These are phyloP conservation scores for Digitonthophagus gazella DNA, from an alignment of 2,888 invertebrate genomes.

Conservation along the genomic window DNA sequence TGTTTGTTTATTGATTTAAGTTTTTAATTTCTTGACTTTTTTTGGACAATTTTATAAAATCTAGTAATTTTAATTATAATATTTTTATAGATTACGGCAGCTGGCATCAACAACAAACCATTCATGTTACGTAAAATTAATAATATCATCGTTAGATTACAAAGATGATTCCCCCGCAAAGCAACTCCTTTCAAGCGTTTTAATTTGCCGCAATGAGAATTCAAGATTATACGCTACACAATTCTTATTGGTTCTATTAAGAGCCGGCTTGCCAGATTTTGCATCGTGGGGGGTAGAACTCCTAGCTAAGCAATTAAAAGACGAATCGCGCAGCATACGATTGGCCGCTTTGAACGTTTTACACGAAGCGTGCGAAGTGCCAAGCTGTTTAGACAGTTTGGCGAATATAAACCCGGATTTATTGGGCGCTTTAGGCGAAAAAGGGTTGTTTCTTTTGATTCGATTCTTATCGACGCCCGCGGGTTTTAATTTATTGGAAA, in stretches of 20 bases:
- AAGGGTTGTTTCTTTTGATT: slow-evolving; percentile 73
- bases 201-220: slow-evolving; percentile 58
- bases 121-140: slow-evolving; percentile 90
- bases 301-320: slow-evolving; percentile 81
- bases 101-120: slow-evolving; percentile 80
- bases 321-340: slow-evolving; percentile 76
- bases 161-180: slow-evolving; percentile 70
- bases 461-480: slow-evolving; percentile 71
- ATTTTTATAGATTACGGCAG: slow-evolving; percentile 66
- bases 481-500: slow-evolving; percentile 64
- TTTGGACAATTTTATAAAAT: slow-evolving; percentile 4
- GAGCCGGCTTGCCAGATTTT: slow-evolving; percentile 73
- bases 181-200: slow-evolving; percentile 51
- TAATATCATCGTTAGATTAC: slow-evolving; percentile 90
- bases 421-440: slow-evolving; percentile 66
- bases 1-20: slow-evolving; percentile 2
- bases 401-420: slow-evolving; percentile 71
- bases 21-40: background rate
- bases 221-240: slow-evolving; percentile 86
- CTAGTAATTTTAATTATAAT: background rate
- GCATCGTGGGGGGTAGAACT: slow-evolving; percentile 84
- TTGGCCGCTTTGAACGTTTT: slow-evolving; percentile 78
- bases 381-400: slow-evolving; percentile 72
- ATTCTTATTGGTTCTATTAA: slow-evolving; percentile 81
- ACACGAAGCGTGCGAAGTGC: slow-evolving; percentile 91